phyloP scores from a whole-genome alignment of 2,888 invertebrate genomes.

The Baccha elongata region DNA sequence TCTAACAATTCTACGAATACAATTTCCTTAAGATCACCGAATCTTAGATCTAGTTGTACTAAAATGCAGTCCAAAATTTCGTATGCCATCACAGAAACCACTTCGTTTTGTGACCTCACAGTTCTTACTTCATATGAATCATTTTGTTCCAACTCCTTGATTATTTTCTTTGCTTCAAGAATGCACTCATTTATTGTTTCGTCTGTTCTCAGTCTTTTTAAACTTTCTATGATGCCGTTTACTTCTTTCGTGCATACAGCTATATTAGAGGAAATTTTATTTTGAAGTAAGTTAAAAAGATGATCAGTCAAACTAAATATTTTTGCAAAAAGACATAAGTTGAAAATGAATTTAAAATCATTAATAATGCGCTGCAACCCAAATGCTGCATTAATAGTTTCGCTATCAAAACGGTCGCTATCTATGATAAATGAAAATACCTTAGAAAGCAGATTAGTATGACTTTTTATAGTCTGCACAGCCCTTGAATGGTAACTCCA shows the following conservation, averaged over 20 bases:
- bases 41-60: not conserved
- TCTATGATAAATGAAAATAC: not conserved
- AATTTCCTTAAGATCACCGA: not conserved
- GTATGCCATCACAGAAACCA: not conserved
- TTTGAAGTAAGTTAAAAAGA: not conserved
- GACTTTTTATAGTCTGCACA: not conserved
- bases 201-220: not conserved
- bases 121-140: not conserved
- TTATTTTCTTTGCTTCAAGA: not conserved
- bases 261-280: not conserved
- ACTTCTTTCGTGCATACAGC: not conserved
- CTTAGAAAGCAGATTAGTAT: not conserved
- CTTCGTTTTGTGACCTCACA: not conserved
- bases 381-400: not conserved
- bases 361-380: not conserved
- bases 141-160: not conserved
- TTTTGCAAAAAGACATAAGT: not conserved
- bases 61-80: constrained; percentile 3
- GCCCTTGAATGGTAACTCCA: constrained; percentile 14
- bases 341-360: not conserved
- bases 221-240: not conserved
- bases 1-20: not conserved
- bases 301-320: not conserved
- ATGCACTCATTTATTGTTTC: not conserved
- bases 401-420: not conserved